These are phyloP conservation scores for Drosophila leontia DNA, from an alignment of 1,140 invertebrate species.

Conservation along the genomic window DNA sequence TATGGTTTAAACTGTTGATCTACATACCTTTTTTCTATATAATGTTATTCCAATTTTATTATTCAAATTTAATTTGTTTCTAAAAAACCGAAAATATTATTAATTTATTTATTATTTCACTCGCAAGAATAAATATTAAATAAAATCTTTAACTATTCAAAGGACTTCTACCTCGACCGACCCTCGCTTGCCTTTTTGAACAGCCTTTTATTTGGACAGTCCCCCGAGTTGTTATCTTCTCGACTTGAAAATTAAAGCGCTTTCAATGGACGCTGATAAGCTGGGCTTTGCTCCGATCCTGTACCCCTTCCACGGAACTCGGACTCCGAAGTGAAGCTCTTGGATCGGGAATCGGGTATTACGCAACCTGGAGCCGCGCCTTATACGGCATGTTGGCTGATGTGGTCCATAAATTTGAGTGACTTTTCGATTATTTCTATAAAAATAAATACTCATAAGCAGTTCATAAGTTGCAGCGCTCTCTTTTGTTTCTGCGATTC, in stretches of 20 bases:
- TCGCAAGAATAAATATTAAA: background rate
- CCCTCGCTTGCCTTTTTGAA: constrained; percentile 43
- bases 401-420: constrained; percentile 74
- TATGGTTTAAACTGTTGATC: too few species aligned
- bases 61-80: too few species aligned
- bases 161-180: background rate
- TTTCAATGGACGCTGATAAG: constrained; percentile 66
- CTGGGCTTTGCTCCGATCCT: constrained; percentile 2
- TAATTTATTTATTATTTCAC: too few species aligned
- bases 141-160: background rate
- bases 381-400: constrained; percentile 41
- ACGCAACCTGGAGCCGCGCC: constrained; percentile 44
- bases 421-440: constrained; percentile 78
- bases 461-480: constrained; percentile 72
- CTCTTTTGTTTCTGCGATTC: constrained; percentile 55
- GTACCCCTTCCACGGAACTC: background rate
- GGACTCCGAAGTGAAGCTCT: background rate
- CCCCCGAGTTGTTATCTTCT: constrained; percentile 48
- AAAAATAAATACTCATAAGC: constrained; percentile 81
- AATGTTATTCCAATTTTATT: too few species aligned
- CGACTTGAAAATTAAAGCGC: constrained; percentile 75
- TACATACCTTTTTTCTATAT: too few species aligned
- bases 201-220: constrained; percentile 43
- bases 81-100: too few species aligned
- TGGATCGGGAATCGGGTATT: constrained; percentile 20